phyloP scores from a whole-genome alignment of 2,888 invertebrate species.

The Cantharis rufa region DNA sequence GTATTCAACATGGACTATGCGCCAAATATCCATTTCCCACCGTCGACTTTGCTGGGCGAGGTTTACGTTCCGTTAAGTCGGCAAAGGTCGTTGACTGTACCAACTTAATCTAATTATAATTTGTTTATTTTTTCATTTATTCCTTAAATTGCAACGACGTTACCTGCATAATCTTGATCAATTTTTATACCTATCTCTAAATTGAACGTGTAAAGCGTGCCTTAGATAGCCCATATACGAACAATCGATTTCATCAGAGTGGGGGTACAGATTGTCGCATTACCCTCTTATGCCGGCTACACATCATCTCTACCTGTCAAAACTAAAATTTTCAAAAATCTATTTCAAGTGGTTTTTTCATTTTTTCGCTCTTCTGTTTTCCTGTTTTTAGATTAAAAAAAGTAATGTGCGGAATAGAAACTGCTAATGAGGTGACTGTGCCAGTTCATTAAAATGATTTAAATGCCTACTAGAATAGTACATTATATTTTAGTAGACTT shows the following conservation, averaged over 20 bases:
- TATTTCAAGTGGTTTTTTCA: too few relatives aligned
- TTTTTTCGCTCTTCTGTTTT: not conserved
- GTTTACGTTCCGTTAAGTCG: constrained; percentile 23
- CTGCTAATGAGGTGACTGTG: not conserved
- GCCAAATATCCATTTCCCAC: constrained; percentile 10
- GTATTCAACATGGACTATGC: constrained; percentile 4
- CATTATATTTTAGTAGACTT: not conserved
- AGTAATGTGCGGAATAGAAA: not conserved
- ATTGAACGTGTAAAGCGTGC: not conserved
- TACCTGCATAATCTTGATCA: not conserved
- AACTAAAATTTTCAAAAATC: not conserved
- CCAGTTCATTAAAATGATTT: not conserved
- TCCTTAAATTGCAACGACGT: not conserved
- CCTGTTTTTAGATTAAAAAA: not conserved
- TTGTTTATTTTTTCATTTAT: not conserved
- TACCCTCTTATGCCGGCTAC: not conserved
- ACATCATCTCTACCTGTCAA: not conserved
- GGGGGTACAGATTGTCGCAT: not conserved
- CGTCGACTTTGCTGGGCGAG: constrained; percentile 21
- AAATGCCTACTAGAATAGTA: not conserved
- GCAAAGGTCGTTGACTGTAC: constrained; percentile 8
- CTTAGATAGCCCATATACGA: not conserved
- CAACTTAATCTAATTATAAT: not conserved
- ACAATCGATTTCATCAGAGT: not conserved
- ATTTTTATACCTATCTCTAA: not conserved